Evolutionary conservation across 2,888 invertebrate genomes (phyloP).

Genomic region (Tetramorium bicarinatum): DNA sequence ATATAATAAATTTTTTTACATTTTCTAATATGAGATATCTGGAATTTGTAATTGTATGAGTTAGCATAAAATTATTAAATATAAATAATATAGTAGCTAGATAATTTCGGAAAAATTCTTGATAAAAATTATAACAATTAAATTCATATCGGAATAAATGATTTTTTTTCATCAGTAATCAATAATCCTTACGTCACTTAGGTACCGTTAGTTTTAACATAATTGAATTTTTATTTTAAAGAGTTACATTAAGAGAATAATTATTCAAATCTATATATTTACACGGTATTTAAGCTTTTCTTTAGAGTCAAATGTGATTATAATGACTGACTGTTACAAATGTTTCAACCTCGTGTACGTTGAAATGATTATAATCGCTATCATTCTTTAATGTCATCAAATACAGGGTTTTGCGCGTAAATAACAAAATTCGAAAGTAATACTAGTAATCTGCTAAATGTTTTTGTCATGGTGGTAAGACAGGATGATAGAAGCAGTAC

Average conservation of each 20-base stretch:
- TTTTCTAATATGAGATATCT: not conserved
- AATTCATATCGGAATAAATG: not conserved
- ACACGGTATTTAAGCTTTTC: not conserved
- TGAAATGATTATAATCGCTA: slow-evolving; percentile 1
- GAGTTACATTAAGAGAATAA: not conserved
- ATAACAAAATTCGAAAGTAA: slow-evolving; percentile 39
- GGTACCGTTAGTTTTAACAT: not conserved
- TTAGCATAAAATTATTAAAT: not conserved
- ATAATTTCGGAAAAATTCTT: not conserved
- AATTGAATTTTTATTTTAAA: not conserved
- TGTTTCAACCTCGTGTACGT: not conserved
- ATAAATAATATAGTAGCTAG: not conserved
- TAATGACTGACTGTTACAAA: not conserved
- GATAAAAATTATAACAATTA: not conserved
- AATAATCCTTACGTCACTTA: not conserved
- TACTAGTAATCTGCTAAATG: slow-evolving; percentile 35
- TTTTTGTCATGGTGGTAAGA: slow-evolving; percentile 19
- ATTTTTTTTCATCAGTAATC: not conserved
- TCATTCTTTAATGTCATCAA: not conserved
- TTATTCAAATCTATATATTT: not conserved
- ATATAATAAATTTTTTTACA: slow-evolving; percentile 1
- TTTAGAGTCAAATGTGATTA: not conserved
- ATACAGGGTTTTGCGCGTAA: not conserved
- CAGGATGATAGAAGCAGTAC: slow-evolving; percentile 47
- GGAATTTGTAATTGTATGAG: not conserved